Base-by-base conservation (phyloP, 2,888 invertebrate genomes). In the Octodonta nipae region DNA sequence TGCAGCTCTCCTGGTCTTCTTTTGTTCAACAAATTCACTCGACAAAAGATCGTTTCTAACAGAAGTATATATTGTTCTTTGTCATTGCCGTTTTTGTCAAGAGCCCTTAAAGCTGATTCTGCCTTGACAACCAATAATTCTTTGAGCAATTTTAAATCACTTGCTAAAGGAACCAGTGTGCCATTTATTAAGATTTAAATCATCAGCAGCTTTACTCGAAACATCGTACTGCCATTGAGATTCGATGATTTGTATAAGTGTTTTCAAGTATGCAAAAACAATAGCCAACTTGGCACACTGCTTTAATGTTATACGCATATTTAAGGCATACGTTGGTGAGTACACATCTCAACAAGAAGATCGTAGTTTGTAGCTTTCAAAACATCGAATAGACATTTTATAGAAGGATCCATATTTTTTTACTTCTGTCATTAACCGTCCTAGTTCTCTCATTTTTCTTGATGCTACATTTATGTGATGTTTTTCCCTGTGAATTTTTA, bases 241-340 rank as follows among this genome's bases (percentile, higher is more conserved):
- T 26, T 37, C 29, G 17, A 46, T 28, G 13, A 45, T 26, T 10
- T 38, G 35, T 12, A 40, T 44, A 29, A 46, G 37, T 28, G 44
- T 44, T 35, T 45, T 48, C 15, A 46, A 20, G 12, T 43, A 11
- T 27, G 43, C 13, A 33, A 20, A 33, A 32, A 13, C 17, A 33
- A 36, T 22, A 38, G 45, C 47, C 14, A 45, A 38, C 14, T 47
- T 42, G 26, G 42, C 46, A 31, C 49, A 47, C 26, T 48, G 43
- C 33, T 48, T 46, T 12, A 47, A 34, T 13, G 38, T 15, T 28
- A 41, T 48, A 11, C 31, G 35, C n/a, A 48, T 42, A 37, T 48
- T 47, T 28, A 47, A n/a, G n/a, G n/a, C n/a, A n/a, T n/a, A n/a
- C n/a, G n/a, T n/a, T n/a, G n/a, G n/a, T n/a, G n/a, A n/a, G n/a